Base-by-base conservation (phyloP, 2,797 vertebrate species). In the Nasua narica region DNA sequence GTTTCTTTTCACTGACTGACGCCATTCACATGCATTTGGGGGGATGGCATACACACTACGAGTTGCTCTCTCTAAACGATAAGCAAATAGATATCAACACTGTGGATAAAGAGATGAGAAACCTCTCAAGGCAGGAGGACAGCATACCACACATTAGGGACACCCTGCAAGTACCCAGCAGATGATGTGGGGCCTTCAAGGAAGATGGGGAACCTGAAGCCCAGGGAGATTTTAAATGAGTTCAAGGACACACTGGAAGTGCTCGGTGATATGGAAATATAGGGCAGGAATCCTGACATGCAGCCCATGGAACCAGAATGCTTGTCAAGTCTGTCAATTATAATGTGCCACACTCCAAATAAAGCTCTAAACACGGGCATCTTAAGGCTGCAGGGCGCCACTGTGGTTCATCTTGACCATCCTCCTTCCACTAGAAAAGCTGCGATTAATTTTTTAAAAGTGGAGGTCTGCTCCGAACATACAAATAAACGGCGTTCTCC, bases 161-260 rank as follows among this genome's bases (percentile, higher is more conserved):
- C 85, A 79, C 87, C 81, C 77, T 78, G 60, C 32, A 37, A 97
- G 94, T 69, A n/a, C n/a, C 11, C 76, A 81, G 96, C 93, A 97
- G 95, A 96, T 93, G 94, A 95, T 65, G 93, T 85, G 93, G 67
- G 96, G 56, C 91, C 95, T 97, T 96, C 93, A 43, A 19, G 6
- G 54, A 93, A 95, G 96, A 97, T 86, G 93, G 79, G 96, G 91
- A 93, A 95, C 95, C 97, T 90, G 96, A 97, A 97, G 97, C 96
- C 97, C 97, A 97, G 98, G 95, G 98, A 98, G 97, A 97, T 97
- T 97, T 97, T 98, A 98, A 98, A 98, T 98, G 97, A 98, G 97
- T 97, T 98, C 97, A 98, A 97, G 96, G 98, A 97, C 97, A 96
- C 25, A 90, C 48, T 96, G 91, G 77, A 97, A 97, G 96, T 95